A percentile compares a stretch with the other conserved stretches of the same genome.
Conservation (phyloP, 2,888 invertebrate species). For the Orchestes rusci region DNA sequence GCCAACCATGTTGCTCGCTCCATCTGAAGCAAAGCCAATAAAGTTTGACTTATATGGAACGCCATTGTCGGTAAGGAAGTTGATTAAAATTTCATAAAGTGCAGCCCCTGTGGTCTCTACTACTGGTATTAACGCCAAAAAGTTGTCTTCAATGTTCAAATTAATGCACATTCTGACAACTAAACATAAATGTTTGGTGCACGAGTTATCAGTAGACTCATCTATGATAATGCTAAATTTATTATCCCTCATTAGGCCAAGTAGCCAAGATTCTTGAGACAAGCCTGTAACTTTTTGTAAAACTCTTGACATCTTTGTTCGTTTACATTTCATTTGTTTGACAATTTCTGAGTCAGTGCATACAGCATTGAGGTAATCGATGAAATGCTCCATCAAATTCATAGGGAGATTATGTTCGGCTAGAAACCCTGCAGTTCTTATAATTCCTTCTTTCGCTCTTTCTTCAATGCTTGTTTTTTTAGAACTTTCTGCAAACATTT, state of each 20-base stretch:
- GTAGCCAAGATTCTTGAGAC: background rate
- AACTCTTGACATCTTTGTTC: constrained; percentile 22
- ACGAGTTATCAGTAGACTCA: constrained; percentile 16
- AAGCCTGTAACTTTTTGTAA: constrained; percentile 2
- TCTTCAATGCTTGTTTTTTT: constrained; percentile 2
- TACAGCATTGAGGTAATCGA: constrained; percentile 12
- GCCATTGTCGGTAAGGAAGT: constrained; percentile 7
- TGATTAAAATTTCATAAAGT: constrained; percentile 4
- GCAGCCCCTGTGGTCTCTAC: constrained; percentile 10
- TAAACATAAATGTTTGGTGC: constrained; percentile 7
- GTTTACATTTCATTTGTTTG: constrained; percentile 20
- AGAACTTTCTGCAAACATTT: no score
- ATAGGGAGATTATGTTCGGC: constrained; percentile 21
- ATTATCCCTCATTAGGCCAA: constrained; percentile 6
- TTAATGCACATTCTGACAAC: constrained; percentile 1
- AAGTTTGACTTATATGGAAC: constrained; percentile 11
- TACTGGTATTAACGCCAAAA: constrained; percentile 11
- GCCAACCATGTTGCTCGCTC: constrained; percentile 12
- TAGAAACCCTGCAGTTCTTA: constrained; percentile 16
- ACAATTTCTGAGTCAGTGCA: constrained; percentile 26
- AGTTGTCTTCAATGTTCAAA: constrained; percentile 4
- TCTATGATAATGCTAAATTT: constrained; percentile 16
- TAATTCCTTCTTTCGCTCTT: constrained; percentile 12
- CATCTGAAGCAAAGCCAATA: constrained; percentile 17
- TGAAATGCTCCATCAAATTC: constrained; percentile 19